Conservation (phyloP, 2,797 vertebrate species). For the Trichosurus vulpecula region DNA sequence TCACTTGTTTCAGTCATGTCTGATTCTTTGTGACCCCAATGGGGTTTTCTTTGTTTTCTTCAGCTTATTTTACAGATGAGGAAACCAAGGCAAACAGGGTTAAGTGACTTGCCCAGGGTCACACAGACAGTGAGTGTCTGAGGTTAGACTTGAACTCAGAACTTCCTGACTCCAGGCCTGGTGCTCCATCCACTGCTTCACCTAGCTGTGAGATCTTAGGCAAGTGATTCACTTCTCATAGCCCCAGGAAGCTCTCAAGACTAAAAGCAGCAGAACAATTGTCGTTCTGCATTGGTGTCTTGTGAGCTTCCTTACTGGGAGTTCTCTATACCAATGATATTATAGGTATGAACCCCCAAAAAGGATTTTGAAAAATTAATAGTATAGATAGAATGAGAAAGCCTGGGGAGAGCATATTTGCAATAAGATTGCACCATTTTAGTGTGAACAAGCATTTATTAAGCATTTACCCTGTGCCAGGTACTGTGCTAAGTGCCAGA, state of each 20-base stretch:
- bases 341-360: background rate
- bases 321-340: background rate
- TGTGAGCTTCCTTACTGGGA: background rate
- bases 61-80: background rate
- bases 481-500: background rate
- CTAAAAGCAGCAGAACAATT: background rate
- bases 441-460: background rate
- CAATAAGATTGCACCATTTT: background rate
- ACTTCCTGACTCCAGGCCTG: background rate
- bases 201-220: background rate
- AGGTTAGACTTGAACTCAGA: background rate
- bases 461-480: background rate
- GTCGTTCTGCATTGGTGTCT: too few species aligned
- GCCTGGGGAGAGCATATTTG: background rate
- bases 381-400: background rate
- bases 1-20: background rate
- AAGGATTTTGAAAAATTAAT: background rate
- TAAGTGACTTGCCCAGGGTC: background rate
- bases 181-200: background rate
- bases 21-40: background rate
- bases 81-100: background rate
- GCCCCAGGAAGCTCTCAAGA: background rate
- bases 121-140: background rate
- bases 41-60: background rate
- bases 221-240: background rate